Percentiles rank a stretch among this genome's conserved stretches.
These are phyloP conservation scores for Sebastes kiyomatsui DNA, from an alignment of 2,797 vertebrate genomes.

Conservation along the genomic window DNA sequence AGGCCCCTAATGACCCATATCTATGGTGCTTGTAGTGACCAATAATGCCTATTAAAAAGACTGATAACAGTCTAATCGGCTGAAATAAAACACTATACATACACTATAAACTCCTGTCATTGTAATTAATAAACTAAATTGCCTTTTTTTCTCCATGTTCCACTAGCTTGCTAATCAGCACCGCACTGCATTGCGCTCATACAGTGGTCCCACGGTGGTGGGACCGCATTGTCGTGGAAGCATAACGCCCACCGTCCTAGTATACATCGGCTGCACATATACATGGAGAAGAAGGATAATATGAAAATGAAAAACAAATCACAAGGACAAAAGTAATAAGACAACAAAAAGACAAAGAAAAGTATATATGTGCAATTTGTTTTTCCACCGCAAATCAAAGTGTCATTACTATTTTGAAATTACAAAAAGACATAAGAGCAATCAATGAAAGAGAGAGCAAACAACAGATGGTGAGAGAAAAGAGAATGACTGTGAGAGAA, in stretches of 20 bases:
- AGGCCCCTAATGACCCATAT: too few relatives aligned
- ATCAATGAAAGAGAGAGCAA: slow-evolving; percentile 13
- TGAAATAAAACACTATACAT: not conserved
- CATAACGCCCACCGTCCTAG: not conserved
- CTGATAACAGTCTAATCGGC: too few relatives aligned
- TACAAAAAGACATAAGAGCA: not conserved
- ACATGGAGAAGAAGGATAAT: not conserved
- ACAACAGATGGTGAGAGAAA: slow-evolving; percentile 40
- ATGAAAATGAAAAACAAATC: not conserved
- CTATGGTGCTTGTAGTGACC: too few relatives aligned
- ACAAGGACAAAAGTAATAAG: not conserved
- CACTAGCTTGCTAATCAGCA: not conserved
- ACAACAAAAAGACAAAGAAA: not conserved
- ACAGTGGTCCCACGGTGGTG: not conserved
- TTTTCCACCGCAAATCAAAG: not conserved
- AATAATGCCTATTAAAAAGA: not conserved
- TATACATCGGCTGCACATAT: not conserved
- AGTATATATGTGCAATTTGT: not conserved
- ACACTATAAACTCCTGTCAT: not conserved
- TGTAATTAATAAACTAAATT: not conserved
- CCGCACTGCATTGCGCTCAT: too few relatives aligned
- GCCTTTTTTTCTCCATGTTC: not conserved
- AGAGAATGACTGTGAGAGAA: not conserved
- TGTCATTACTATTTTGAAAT: not conserved
- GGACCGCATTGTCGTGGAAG: too few relatives aligned